Conservation (phyloP, 2,113 vertebrate species). For the Sialia sialis region DNA sequence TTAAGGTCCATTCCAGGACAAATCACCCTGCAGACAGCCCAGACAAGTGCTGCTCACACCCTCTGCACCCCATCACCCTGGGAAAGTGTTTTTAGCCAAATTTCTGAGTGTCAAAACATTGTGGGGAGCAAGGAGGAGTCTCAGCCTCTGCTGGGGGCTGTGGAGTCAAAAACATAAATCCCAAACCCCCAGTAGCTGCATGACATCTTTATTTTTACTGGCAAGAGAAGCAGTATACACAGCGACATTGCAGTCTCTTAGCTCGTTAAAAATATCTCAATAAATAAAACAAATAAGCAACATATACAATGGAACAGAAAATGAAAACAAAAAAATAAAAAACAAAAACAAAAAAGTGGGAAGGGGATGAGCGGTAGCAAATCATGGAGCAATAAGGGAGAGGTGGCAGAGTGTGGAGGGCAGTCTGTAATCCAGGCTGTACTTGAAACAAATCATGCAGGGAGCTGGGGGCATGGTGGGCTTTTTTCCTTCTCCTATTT, state of each 20-base stretch:
- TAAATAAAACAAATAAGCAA: constrained; percentile 90
- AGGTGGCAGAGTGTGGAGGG: background rate
- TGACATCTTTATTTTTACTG: constrained; percentile 66
- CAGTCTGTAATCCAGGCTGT: constrained; percentile 55
- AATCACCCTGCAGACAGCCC: background rate
- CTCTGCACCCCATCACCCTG: background rate
- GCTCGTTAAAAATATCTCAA: constrained; percentile 87
- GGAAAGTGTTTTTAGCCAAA: background rate
- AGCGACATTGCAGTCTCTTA: constrained; percentile 59
- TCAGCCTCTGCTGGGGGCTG: background rate
- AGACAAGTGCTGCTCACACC: rapidly evolving
- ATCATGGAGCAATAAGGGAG: background rate
- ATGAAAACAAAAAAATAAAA: background rate
- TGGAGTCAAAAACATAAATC: background rate
- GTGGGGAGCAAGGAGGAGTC: background rate
- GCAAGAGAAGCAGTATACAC: constrained; percentile 62
- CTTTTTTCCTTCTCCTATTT: background rate
- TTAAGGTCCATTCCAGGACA: background rate
- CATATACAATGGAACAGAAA: constrained; percentile 83
- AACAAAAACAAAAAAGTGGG: background rate
- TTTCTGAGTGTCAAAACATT: background rate
- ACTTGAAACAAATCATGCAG: constrained; percentile 18
- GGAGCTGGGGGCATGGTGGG: background rate
- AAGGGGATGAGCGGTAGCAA: background rate
- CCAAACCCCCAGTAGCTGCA: background rate